phyloP scores from a whole-genome alignment of 2,888 invertebrate genomes.

The Julus scanicus region DNA sequence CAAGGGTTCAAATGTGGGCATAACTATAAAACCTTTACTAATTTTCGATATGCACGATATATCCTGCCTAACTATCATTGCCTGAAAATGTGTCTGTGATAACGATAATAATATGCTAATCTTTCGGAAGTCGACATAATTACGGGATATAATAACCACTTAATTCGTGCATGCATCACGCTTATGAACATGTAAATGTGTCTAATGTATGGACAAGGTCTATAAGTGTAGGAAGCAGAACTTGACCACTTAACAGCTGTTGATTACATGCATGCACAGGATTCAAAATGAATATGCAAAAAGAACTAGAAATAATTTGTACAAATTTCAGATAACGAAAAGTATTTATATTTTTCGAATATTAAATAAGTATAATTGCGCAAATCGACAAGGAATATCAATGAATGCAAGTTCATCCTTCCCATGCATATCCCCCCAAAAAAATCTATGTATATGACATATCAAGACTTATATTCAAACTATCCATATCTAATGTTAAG shows the following conservation, averaged over 20 bases:
- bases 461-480: too few species aligned
- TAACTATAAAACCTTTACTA: background rate
- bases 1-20: too few species aligned
- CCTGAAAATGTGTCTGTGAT: background rate
- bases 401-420: too few species aligned
- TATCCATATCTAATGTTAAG: too few species aligned
- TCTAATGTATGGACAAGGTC: background rate
- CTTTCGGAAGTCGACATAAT: background rate
- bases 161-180: constrained; percentile 11
- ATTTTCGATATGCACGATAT: background rate
- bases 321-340: background rate
- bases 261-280: background rate
- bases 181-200: background rate
- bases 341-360: background rate
- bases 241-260: background rate
- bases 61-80: background rate
- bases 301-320: background rate
- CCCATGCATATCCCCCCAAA: too few species aligned
- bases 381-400: background rate
- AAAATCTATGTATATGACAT: too few species aligned
- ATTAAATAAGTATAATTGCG: background rate
- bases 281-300: constrained; percentile 32
- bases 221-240: background rate
- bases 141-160: background rate
- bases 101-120: background rate